Base-by-base conservation (phyloP, 2,797 vertebrate genomes). In the Aeoliscus strigatus region DNA sequence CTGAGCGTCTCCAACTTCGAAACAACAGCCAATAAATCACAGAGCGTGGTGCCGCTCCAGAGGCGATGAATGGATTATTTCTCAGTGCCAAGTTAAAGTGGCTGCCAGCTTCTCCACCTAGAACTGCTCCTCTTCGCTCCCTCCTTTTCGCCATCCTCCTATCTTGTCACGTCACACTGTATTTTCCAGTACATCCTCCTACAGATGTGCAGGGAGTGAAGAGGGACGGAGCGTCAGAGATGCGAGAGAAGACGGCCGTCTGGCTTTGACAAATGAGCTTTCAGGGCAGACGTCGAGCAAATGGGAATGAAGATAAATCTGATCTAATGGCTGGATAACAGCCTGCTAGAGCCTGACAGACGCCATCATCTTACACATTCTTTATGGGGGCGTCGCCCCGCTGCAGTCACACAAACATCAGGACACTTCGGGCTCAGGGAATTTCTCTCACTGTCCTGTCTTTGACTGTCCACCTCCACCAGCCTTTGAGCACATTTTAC, bases 271-370 rank as follows among this genome's bases (percentile, higher is more conserved):
- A 87, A 89, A 90, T 83, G 77, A 85, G 86, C 68, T 87, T 83
- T 87, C 79, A 71, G 67, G 75, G 73, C 77, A 70, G 57, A 81
- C 65, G 78, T 78, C 75, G 58, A 49, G 70, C 54, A 54, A 86
- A 85, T 42, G 63, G 63, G 76, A 88, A 87, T 81, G 74, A 84
- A 87, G 67, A 84, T 84, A 83, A 88, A 89, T 88, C 81, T 85
- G 81, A 86, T 82, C 81, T 86, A 89, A 89, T 85, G 82, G 85
- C 76, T 70, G 81, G 79, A 87, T 87, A 87, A 88, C 82, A 82
- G 78, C 82, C 85, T 81, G 75, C 80, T 81, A 77, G 81, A 72
- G 75, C 70, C 76, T 85, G 85, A 78, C 81, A 87, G 77, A 82
- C 74, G 62, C 58, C 69, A 79, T 77, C 83, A 86, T 71, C 77